Base-by-base conservation (phyloP, 2,113 vertebrate species). In the Arizona elegans region DNA sequence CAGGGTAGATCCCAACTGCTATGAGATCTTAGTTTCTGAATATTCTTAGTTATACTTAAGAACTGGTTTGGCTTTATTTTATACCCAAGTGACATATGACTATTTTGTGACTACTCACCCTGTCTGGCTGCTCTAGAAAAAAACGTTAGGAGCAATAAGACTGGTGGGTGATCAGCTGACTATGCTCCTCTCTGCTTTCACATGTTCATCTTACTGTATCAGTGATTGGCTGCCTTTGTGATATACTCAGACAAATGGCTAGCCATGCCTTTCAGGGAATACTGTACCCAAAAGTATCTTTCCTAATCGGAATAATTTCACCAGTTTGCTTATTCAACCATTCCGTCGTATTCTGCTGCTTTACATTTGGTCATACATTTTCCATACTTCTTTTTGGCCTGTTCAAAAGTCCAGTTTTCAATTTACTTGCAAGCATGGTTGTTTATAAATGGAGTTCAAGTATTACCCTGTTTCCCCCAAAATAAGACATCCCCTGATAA, bases 181-280 rank as follows among this genome's bases (percentile, higher is more conserved):
- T 62, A 53, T 92, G 81, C 52, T 26, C 53, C 59, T 62, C 55
- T 92, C n/a, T 94, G 47, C 33, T 87, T 59, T 87, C 91, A 58
- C 88, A 43, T 47, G 86, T 81, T 85, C 65, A 85, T 56, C 53
- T 23, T n/a, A 29, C 62, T 75, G 88, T 54, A 19, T 90, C 59
- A 58, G 58, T 59, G 89, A 62, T 56, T 75, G 38, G 43, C 53
- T 81, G 55, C 62, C 75, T 62, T 19, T 87, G 58, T 91, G 52
- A 75, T 26, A 87, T 70, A 54, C 33, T 65, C 33, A 86, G n/a
- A 43, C 75, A 75, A 33, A n/a, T 24, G 54, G 26, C 24, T 47
- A 52, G 33, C 53, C 43, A 2, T 38, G 52, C 26, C 23, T 56
- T 50, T 56, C 54, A 43, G 86, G 19, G 53, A 87, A 81, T 81